phyloP scores from a whole-genome alignment of 2,113 vertebrate genomes.

The Pachypanchax playfairii region DNA sequence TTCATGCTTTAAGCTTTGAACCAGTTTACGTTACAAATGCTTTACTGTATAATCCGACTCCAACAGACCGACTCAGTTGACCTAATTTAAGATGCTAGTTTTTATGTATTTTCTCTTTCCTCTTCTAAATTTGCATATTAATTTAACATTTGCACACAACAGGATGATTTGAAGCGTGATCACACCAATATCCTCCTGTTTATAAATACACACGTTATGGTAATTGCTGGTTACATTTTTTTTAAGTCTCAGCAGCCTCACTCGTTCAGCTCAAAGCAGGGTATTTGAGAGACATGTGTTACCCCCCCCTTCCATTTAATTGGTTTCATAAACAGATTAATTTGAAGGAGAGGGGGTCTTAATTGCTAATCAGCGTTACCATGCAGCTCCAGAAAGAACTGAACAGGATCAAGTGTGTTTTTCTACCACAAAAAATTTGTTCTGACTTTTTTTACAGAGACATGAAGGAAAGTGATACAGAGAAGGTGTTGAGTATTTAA shows the following conservation, averaged over 20 bases:
- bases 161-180: conserved; percentile 69
- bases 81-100: conserved; percentile 61
- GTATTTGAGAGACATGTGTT: conserved; percentile 71
- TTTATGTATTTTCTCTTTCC: conserved; percentile 31
- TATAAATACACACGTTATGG: conserved; percentile 68
- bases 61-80: conserved; percentile 47
- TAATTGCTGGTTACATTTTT: conserved; percentile 75
- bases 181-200: conserved; percentile 57
- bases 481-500: conserved; percentile 3
- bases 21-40: conserved; percentile 53
- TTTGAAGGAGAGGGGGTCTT: conserved; percentile 78
- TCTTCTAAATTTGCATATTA: conserved; percentile 71
- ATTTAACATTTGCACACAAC: conserved; percentile 67
- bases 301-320: conserved; percentile 72
- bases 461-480: background rate
- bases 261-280: conserved; percentile 73
- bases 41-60: conserved; percentile 55
- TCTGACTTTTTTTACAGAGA: too few relatives aligned
- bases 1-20: conserved; percentile 43
- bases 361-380: conserved; percentile 80
- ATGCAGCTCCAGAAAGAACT: conserved; percentile 76
- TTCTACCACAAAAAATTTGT: conserved; percentile 48
- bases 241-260: conserved; percentile 72
- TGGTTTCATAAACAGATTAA: conserved; percentile 85
- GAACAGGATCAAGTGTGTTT: conserved; percentile 78